These are phyloP conservation scores for Microchirus variegatus DNA, from an alignment of 2,797 vertebrate genomes.

Conservation along the genomic window DNA sequence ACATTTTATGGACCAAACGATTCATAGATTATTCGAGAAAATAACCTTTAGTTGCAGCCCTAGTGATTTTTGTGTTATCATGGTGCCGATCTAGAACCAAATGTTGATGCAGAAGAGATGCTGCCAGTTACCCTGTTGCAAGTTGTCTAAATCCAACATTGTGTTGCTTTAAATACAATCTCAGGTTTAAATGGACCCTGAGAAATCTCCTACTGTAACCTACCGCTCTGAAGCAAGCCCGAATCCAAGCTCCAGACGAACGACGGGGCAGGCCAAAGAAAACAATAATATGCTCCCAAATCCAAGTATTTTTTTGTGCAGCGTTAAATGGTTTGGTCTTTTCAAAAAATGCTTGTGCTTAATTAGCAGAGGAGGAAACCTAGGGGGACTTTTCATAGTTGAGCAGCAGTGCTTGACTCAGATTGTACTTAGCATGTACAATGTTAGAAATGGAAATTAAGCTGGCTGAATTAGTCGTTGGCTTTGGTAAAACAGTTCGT, in stretches of 20 bases:
- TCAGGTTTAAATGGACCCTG: constrained; percentile 17
- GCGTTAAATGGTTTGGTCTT: constrained; percentile 76
- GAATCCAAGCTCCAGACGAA: constrained; percentile 46
- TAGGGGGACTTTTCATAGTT: constrained; percentile 69
- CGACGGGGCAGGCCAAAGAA: constrained; percentile 31
- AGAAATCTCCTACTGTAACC: constrained; percentile 4
- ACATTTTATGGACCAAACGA: too few relatives aligned
- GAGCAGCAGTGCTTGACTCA: constrained; percentile 63
- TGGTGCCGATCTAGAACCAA: too few relatives aligned
- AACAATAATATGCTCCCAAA: constrained; percentile 67
- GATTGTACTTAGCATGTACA: constrained; percentile 70
- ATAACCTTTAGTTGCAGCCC: too few relatives aligned
- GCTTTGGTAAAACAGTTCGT: constrained; percentile 55
- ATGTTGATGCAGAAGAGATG: too few relatives aligned
- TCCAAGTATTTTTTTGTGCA: constrained; percentile 71
- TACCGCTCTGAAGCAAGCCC: constrained; percentile 1
- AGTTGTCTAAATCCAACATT: too few relatives aligned
- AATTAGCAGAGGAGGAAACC: constrained; percentile 76
- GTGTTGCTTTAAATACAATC: too few relatives aligned
- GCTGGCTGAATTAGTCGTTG: constrained; percentile 60
- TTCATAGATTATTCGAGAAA: too few relatives aligned
- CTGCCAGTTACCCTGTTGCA: too few relatives aligned
- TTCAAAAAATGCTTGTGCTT: constrained; percentile 72
- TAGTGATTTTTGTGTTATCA: too few relatives aligned
- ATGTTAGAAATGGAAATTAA: constrained; percentile 74